phyloP scores from a whole-genome alignment of 2,888 invertebrate species.

The Oscheius onirici region DNA sequence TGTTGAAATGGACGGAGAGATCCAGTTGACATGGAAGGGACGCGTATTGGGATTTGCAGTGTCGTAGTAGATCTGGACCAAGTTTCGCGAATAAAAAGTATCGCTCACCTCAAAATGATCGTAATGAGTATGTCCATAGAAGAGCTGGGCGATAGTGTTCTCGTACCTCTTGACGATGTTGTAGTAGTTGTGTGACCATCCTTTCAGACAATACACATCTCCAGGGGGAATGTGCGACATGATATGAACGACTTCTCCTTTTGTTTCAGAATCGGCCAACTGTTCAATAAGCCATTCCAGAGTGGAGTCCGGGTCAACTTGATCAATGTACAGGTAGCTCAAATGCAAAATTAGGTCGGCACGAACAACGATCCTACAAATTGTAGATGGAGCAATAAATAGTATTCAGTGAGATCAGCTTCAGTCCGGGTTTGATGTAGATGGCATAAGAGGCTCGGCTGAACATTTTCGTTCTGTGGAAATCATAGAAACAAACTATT shows the following conservation, averaged over 20 bases:
- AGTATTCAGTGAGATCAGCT: constrained; percentile 65
- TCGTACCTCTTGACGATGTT: constrained; percentile 73
- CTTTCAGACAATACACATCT: constrained; percentile 78
- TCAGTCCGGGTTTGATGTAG: constrained; percentile 74
- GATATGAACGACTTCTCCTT: constrained; percentile 77
- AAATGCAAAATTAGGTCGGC: neutral
- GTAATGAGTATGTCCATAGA: constrained; percentile 90
- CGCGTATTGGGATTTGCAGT: constrained; percentile 52
- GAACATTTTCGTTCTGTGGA: constrained; percentile 13
- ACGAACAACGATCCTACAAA: too few relatives aligned
- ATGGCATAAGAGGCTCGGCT: constrained; percentile 83
- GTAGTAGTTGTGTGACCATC: constrained; percentile 85
- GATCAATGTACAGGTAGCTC: constrained; percentile 82
- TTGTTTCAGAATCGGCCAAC: constrained; percentile 80
- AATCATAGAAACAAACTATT: constrained; percentile 46
- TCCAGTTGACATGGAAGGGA: constrained; percentile 72
- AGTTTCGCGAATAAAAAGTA: neutral
- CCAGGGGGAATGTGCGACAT: constrained; percentile 83
- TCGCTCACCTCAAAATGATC: constrained; percentile 81
- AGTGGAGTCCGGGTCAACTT: constrained; percentile 84
- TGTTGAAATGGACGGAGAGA: constrained; percentile 85
- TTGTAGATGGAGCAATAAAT: constrained; percentile 72
- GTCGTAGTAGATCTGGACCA: constrained; percentile 7
- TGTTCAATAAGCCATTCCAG: constrained; percentile 83
- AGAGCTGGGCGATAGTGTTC: constrained; percentile 82